phyloP scores from a whole-genome alignment of 2,113 vertebrate species.

The Phoxinus phoxinus region DNA sequence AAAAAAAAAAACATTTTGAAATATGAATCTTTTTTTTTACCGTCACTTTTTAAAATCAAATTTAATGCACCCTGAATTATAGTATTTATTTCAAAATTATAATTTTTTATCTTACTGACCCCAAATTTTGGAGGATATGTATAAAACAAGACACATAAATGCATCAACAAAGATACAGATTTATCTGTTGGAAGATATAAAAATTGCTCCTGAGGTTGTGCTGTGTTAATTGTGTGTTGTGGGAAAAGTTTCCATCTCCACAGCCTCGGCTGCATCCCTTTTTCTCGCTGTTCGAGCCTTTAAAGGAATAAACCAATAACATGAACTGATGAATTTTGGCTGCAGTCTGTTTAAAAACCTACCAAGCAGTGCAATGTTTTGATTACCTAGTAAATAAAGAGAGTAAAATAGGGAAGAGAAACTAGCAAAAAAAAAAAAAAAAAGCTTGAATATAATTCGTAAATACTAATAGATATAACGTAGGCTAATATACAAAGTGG shows the following conservation, averaged over 20 bases:
- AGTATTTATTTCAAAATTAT: neutral
- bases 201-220: neutral
- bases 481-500: neutral
- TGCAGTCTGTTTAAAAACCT: neutral
- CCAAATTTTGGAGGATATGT: neutral
- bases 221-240: neutral
- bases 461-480: neutral
- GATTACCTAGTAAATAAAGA: neutral
- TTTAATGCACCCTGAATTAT: neutral
- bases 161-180: neutral
- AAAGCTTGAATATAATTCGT: neutral
- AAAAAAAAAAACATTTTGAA: neutral
- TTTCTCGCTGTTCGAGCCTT: conserved; percentile 21
- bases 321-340: neutral
- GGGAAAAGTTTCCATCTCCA: conserved; percentile 39
- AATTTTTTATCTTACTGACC: neutral
- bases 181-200: neutral
- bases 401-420: neutral
- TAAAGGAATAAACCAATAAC: neutral
- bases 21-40: neutral
- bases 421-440: neutral
- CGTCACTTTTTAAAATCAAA: neutral
- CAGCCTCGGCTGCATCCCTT: conserved; percentile 24
- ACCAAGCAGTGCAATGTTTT: neutral
- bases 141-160: neutral